Percentiles rank a stretch among this genome's conserved stretches.
Evolutionary conservation across 2,113 vertebrate species (phyloP).

Genomic region (Melanostigma gelatinosum): DNA sequence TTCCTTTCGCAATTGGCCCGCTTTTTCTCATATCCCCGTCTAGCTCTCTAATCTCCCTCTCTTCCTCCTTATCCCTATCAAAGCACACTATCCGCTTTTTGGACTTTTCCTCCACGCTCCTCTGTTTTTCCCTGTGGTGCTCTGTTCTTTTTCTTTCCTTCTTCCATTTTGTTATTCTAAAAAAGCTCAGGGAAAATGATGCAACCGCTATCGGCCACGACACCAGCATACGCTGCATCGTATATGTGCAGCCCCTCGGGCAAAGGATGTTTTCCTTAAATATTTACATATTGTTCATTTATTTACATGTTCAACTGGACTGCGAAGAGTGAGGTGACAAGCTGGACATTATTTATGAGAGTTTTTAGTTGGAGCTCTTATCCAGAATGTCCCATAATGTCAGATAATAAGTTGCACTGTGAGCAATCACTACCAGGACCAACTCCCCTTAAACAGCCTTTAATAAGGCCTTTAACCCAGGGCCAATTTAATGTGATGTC

Average conservation of each 20-base stretch:
- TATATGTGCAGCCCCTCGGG: slow-evolving; percentile 1
- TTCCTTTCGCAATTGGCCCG: slow-evolving; percentile 50
- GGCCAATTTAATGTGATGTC: too few species aligned
- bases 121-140: neutral
- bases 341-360: slow-evolving; percentile 13
- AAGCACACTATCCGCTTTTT: neutral
- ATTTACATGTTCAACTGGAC: slow-evolving; percentile 55
- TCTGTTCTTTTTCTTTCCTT: neutral
- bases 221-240: neutral
- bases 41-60: slow-evolving; percentile 27
- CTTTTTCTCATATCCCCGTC: slow-evolving; percentile 56
- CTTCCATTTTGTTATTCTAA: slow-evolving; percentile 37
- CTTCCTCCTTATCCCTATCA: slow-evolving; percentile 38
- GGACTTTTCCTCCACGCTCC: slow-evolving; percentile 27
- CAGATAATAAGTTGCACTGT: too few species aligned
- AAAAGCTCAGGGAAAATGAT: slow-evolving; percentile 41
- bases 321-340: neutral
- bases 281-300: slow-evolving; percentile 55
- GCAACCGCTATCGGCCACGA: slow-evolving; percentile 47
- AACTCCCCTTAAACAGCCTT: neutral
- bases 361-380: neutral
- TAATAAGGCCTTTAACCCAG: too few species aligned
- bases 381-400: neutral
- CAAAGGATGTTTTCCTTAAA: slow-evolving; percentile 53
- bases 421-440: neutral